Base-by-base conservation (phyloP, 2,888 invertebrate species). In the Papilio demoleus region DNA sequence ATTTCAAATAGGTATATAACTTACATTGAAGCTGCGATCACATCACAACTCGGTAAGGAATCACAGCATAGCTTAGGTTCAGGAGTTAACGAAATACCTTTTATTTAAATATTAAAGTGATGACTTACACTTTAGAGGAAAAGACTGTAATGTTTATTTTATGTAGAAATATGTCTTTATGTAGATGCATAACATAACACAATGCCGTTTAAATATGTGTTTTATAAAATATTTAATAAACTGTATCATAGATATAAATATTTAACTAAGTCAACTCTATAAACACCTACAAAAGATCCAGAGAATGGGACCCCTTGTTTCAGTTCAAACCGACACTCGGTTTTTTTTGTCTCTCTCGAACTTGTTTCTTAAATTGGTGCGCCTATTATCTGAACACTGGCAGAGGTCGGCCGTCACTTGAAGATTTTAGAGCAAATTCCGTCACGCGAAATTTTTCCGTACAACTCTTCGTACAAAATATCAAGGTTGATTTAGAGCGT, bases 361-460 rank as follows among this genome's bases (percentile, higher is more conserved):
- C 91, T 86, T 90, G 92, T 92, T 92, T 83, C 76, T 83, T 77
- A 90, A 92, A 91, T 91, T 90, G 88, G 84, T 88, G 82, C 88
- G 86, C 88, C 88, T 90, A 92, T 92, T 92, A 92, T 91, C 89
- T 85, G 86, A 77, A 81, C 85, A 83, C 85, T 80, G 81, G 77
- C 84, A 89, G 91, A 91, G 91, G 92, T 88, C 90, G 88, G 79
- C 80, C 83, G 81, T 85, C 87, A 87, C 84, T 85, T 85, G 65
- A 56, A 84, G 79, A 86, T 86, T 88, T 81, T 88, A 85, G 85
- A 88, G 81, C 84, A 86, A 85, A 92, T 92, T 90, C 90, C 90
- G 74, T 85, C 92, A 92, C 90, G 91, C 92, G 88, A 89, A 91
- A 90, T 88, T 90, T 88, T 86, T 79, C 79, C 79, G 76, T 78